phyloP scores from a whole-genome alignment of 92 coral and sea anemone species.

The Umimayanthus chanpuru region DNA sequence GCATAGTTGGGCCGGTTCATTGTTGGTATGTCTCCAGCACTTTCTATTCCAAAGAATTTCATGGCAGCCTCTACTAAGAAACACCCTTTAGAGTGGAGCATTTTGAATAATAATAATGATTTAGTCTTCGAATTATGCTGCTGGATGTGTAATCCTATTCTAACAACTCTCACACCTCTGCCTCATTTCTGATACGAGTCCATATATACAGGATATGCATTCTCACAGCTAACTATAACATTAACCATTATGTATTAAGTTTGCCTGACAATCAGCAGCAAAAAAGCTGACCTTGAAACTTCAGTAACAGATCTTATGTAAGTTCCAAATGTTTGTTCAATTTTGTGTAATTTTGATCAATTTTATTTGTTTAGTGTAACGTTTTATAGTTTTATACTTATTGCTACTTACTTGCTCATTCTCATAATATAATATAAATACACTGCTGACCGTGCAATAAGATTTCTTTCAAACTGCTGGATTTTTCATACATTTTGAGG shows the following conservation, averaged over 20 bases:
- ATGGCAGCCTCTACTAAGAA: conserved; percentile 44
- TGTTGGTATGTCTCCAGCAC: conserved; percentile 32
- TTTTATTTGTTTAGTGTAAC: background rate
- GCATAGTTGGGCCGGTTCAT: conserved; percentile 53
- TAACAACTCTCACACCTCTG: too few relatives aligned
- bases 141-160: background rate
- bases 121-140: background rate
- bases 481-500: background rate
- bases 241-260: background rate
- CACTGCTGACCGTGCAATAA: background rate
- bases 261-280: background rate
- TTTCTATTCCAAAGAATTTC: conserved; percentile 48
- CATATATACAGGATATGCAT: background rate
- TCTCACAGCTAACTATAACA: background rate
- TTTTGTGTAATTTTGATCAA: background rate
- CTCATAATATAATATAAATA: background rate
- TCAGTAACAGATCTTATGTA: background rate
- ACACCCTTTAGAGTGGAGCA: conserved; percentile 22
- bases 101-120: too few relatives aligned
- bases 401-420: background rate
- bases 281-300: background rate
- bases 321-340: background rate
- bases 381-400: background rate
- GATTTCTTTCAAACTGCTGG: background rate
- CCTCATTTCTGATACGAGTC: background rate